Evolutionary conservation across 1,140 invertebrate species (phyloP).

Genomic region (Musca domestica): DNA sequence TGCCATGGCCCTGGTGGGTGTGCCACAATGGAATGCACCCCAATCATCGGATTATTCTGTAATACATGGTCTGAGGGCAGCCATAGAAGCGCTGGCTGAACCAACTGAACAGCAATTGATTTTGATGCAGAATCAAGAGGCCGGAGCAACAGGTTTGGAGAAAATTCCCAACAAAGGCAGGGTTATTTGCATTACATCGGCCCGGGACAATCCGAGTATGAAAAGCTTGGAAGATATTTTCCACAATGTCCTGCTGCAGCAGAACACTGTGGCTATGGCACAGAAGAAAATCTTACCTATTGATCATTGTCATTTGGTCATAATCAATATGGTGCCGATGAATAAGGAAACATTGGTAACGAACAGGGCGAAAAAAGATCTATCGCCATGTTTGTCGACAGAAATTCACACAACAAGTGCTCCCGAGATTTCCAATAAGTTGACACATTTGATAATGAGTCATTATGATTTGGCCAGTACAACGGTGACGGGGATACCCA

Average conservation of each 20-base stretch:
- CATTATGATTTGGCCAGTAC: constrained; percentile 94
- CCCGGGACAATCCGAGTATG: constrained; percentile 79
- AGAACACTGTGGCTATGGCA: constrained; percentile 74
- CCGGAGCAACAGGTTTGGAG: constrained; percentile 18
- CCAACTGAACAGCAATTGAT: constrained; percentile 69
- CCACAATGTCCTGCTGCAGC: constrained; percentile 71
- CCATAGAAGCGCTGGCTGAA: constrained; percentile 81
- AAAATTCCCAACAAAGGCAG: constrained; percentile 65
- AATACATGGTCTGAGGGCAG: constrained; percentile 81
- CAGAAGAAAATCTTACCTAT: constrained; percentile 66
- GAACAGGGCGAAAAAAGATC: constrained; percentile 64
- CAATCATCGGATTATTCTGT: constrained; percentile 68
- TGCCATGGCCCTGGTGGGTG: constrained; percentile 69
- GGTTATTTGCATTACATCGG: constrained; percentile 85
- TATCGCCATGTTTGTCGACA: constrained; percentile 64
- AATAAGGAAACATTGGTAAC: constrained; percentile 72
- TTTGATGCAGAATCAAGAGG: constrained; percentile 25
- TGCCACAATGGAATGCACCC: constrained; percentile 57
- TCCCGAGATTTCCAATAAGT: constrained; percentile 63
- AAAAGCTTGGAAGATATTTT: constrained; percentile 83
- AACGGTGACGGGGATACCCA: constrained; percentile 96
- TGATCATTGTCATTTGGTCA: constrained; percentile 83
- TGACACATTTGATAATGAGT: constrained; percentile 72
- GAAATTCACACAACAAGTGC: constrained; percentile 73
- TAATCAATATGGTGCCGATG: constrained; percentile 83